Conservation (phyloP, 2,888 invertebrate genomes). For the Meghimatium bilineatum region DNA sequence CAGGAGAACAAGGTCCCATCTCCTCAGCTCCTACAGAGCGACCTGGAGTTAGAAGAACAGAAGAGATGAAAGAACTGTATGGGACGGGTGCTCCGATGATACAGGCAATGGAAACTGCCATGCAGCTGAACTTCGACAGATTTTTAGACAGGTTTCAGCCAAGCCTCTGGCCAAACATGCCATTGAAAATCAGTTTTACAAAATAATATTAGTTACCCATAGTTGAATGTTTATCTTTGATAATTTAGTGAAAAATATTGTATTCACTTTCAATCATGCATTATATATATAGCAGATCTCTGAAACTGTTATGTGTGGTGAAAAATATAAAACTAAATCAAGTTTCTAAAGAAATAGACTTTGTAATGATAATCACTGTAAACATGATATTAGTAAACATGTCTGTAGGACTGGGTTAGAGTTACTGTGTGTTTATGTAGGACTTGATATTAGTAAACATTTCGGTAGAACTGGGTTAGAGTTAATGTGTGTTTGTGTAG, state of each 20-base stretch:
- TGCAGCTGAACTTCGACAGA: slow-evolving; percentile 83
- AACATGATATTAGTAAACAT: too few species aligned
- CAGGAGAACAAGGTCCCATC: slow-evolving; percentile 51
- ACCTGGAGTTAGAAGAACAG: slow-evolving; percentile 70
- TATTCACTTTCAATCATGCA: not conserved
- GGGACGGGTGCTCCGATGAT: slow-evolving; percentile 83
- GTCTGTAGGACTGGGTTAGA: too few species aligned
- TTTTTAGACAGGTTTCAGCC: slow-evolving; percentile 82
- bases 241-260: not conserved
- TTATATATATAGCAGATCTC: not conserved
- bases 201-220: not conserved
- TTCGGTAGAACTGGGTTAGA: too few species aligned
- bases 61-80: slow-evolving; percentile 80
- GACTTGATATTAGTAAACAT: too few species aligned
- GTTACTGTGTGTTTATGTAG: too few species aligned
- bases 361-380: too few species aligned
- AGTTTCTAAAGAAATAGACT: too few species aligned
- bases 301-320: too few species aligned
- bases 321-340: too few species aligned
- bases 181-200: slow-evolving; percentile 79
- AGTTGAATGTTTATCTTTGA: not conserved
- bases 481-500: too few species aligned
- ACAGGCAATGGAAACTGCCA: slow-evolving; percentile 85
- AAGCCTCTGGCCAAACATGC: slow-evolving; percentile 85
- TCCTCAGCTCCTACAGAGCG: slow-evolving; percentile 70